Base-by-base conservation (phyloP, 1,140 invertebrate genomes). In the Zaprionus ghesquierei region DNA sequence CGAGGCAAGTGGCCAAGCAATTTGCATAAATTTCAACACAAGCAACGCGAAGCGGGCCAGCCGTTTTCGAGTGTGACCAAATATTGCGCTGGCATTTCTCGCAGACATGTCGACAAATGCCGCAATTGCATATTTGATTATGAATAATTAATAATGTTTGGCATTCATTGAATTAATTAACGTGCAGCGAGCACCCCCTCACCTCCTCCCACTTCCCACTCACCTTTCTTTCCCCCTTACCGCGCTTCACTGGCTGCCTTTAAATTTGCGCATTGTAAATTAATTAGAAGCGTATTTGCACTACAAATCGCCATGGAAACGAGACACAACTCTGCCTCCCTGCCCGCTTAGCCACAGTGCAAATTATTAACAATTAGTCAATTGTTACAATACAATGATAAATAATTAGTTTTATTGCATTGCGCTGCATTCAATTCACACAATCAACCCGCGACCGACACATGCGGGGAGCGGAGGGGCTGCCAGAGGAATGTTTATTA, bases 81-180 rank as follows among this genome's bases (percentile, higher is more conserved):
- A 10, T 22, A 46, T 46, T 46, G 41, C 41, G 41, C 10, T 18
- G 41, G 41, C 38, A 44, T 18, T 18, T 44, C 38, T 44, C 15
- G n/a, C 35, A 38, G 13, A 4, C 9, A 15, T 44, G 38, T 44
- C 41, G 78, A 75, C 74, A 78, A 86, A 59, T 61, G 76, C 73
- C 69, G 70, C 79, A 87, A 89, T 89, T 89, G 84, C 85, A 80
- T 89, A 89, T 89, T 89, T 89, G 80, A 89, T 89, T 89, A 84
- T 89, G 85, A 84, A 89, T 89, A 89, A 89, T 89, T 89, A 85
- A 89, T 89, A 89, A 78, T 89, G 84, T 89, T 89, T 89, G 80
- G 77, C 85, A 65, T 77, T 80, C 77, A 89, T 89, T 89, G 84
- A 84, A 89, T 89, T 89, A 89, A 89, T 89, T 89, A 89, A 77